These are phyloP conservation scores for Picus viridis DNA, from an alignment of 2,797 vertebrate genomes.

Conservation along the genomic window DNA sequence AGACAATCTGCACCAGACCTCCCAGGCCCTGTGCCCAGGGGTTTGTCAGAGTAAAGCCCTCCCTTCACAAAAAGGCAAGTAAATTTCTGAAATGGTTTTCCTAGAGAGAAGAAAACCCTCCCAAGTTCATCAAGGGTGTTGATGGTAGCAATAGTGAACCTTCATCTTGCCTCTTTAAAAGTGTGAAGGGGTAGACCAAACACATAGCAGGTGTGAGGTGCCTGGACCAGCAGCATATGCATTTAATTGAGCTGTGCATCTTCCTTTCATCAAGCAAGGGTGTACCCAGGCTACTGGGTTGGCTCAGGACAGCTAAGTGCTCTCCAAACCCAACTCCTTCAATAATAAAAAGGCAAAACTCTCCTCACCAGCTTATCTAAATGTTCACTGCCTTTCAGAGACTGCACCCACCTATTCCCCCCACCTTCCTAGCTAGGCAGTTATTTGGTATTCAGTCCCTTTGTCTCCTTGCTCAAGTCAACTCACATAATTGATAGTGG, in stretches of 20 bases:
- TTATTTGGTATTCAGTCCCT: slow-evolving; percentile 35
- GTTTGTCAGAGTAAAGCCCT: not conserved
- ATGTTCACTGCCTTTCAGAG: not conserved
- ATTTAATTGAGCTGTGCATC: not conserved
- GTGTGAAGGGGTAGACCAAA: not conserved
- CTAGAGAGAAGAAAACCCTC: not conserved
- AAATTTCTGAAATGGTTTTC: not conserved
- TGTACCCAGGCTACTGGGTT: not conserved
- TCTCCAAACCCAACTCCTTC: not conserved
- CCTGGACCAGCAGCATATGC: not conserved
- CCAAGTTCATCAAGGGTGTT: not conserved
- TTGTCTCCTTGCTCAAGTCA: slow-evolving; percentile 22
- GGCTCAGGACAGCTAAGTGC: not conserved
- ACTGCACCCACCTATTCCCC: not conserved
- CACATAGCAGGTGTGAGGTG: not conserved
- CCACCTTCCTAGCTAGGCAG: not conserved
- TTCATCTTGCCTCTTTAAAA: not conserved
- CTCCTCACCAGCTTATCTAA: not conserved
- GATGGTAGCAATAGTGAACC: not conserved
- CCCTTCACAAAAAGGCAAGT: not conserved
- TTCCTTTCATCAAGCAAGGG: not conserved
- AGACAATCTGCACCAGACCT: not conserved
- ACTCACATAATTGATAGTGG: not conserved
- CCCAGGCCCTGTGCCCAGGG: not conserved
- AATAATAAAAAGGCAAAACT: not conserved